Evolutionary conservation across 1,140 invertebrate genomes (phyloP).

Genomic region (Globodera ellingtonae): DNA sequence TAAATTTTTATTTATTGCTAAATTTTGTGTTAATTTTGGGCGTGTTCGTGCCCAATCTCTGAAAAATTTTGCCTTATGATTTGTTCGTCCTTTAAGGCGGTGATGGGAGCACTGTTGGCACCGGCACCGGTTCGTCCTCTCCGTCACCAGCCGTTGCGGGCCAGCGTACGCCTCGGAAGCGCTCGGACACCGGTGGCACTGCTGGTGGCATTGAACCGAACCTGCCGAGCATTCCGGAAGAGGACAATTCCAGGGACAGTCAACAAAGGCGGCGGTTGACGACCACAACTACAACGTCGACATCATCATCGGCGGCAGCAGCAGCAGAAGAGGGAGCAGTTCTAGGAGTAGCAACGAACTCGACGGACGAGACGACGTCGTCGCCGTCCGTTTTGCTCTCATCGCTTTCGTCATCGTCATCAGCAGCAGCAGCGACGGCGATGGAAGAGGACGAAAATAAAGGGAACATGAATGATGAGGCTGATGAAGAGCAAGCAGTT

Average conservation of each 20-base stretch:
- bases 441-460: too few species aligned
- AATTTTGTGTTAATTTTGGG: too few species aligned
- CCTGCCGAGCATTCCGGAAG: slow-evolving; percentile 27
- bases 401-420: too few species aligned
- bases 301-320: not conserved
- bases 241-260: not conserved
- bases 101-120: not conserved
- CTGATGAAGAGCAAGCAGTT: not conserved
- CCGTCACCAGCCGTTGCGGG: not conserved
- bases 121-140: slow-evolving; percentile 3
- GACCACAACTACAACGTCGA: too few species aligned
- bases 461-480: too few species aligned
- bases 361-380: too few species aligned
- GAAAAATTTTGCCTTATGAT: not conserved
- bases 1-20: too few species aligned
- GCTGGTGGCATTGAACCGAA: not conserved
- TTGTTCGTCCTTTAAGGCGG: not conserved
- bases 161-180: not conserved
- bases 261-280: too few species aligned
- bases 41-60: too few species aligned
- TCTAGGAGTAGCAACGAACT: not conserved
- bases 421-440: too few species aligned
- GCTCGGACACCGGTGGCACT: not conserved
- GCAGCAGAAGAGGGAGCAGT: too few species aligned
- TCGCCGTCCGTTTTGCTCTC: too few species aligned